These are phyloP conservation scores for Myotis daubentonii DNA, from an alignment of 2,797 vertebrate genomes.

Conservation along the genomic window DNA sequence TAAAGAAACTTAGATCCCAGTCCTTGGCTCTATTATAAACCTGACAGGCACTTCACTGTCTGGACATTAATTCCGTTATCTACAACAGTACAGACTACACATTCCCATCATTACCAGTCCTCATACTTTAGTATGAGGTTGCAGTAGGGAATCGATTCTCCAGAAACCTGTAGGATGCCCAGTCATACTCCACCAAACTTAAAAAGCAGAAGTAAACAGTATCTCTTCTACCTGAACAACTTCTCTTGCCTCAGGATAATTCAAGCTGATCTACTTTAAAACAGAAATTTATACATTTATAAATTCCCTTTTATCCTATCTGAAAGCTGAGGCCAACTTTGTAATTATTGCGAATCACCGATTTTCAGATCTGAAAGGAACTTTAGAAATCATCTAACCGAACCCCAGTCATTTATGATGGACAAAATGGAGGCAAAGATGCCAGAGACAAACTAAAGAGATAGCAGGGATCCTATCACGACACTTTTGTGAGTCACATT, in stretches of 20 bases:
- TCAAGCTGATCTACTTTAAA: constrained; percentile 49
- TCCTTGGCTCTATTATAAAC: not conserved
- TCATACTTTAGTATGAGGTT: not conserved
- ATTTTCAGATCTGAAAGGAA: constrained; percentile 48
- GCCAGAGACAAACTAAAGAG: not conserved
- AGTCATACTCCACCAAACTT: not conserved
- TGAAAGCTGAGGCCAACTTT: constrained; percentile 21
- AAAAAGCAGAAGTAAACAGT: not conserved
- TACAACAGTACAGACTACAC: not conserved
- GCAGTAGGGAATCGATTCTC: not conserved
- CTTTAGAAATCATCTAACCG: constrained; percentile 61
- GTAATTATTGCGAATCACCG: constrained; percentile 65
- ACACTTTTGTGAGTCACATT: not conserved
- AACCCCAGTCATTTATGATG: constrained; percentile 38
- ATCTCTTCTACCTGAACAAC: constrained; percentile 11
- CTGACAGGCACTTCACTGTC: not conserved
- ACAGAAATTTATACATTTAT: constrained; percentile 54
- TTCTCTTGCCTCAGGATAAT: constrained; percentile 18
- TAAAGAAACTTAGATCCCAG: not conserved
- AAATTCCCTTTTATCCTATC: constrained; percentile 50
- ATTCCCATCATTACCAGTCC: not conserved
- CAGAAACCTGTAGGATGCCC: not conserved
- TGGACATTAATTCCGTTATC: not conserved
- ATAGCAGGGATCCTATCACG: not conserved
- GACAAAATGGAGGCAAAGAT: not conserved